Evolutionary conservation across 2,113 vertebrate species (phyloP), one percentile per base, ranked within the genome.

Genomic region (Hippocampus zosterae): DNA sequence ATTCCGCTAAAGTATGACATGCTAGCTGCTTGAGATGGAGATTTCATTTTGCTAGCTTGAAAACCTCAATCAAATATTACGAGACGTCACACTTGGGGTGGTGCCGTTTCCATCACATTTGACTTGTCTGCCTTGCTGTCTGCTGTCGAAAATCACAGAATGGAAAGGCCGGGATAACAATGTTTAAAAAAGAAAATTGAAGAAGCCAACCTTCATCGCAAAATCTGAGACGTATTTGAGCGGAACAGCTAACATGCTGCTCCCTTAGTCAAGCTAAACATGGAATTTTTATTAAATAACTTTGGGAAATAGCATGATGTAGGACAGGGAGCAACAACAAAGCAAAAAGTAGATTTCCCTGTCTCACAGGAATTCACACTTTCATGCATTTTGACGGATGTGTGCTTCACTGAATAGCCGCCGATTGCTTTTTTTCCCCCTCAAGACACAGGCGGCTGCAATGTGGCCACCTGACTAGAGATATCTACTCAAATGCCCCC

Each of bases 191-290:
- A 73, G n/a, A 42, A n/a, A 40, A 81, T 84, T 69, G 72, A 83
- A 81, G 72, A 62, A 72, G 42, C 64, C 56, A 27, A 50, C 46
- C 25, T 29, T 27, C 70, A 37, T 56, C 29, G 53, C 81, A 75
- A 78, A 84, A 75, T 76, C 67, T 6, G 50, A 46, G 72, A 72
- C 72, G 69, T 68, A 74, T 86, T 81, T 84, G 70, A 78, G 77
- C 76, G 68, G 65, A 70, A 82, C 76, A 87, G 74, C 72, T 71
- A 82, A 74, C 72, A 77, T 71, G 70, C 69, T 73, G 72, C 67
- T 84, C 78, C 84, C 77, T 73, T 84, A 71, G 74, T 84, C 79
- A 83, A 84, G 84, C 75, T 78, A 80, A 76, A 78, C 79, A 53
- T 86, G 27, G 27, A 61, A 37, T 6, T 23, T 42, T 42, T 23